phyloP scores from a whole-genome alignment of 2,888 invertebrate species.

The Lomographa bimaculata region DNA sequence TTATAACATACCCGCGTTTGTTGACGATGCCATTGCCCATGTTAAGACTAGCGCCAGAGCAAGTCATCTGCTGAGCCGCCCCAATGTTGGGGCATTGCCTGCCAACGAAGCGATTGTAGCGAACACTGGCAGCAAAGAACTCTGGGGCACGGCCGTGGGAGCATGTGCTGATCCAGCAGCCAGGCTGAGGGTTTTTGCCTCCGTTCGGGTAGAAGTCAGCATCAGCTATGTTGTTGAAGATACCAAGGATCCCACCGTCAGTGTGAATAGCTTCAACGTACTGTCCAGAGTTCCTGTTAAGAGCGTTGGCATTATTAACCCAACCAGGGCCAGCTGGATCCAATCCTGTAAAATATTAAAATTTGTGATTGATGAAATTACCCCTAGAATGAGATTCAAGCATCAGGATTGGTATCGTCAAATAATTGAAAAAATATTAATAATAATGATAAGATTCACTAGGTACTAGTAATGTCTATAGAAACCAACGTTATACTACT shows the following conservation, averaged over 20 bases:
- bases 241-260: conserved; percentile 54
- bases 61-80: conserved; percentile 41
- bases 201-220: conserved; percentile 66
- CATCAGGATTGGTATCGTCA: no score
- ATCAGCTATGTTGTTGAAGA: conserved; percentile 44
- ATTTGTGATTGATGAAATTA: no score
- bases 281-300: conserved; percentile 42
- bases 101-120: conserved; percentile 49
- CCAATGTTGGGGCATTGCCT: conserved; percentile 42
- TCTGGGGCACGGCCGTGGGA: conserved; percentile 55
- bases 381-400: no score
- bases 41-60: conserved; percentile 39
- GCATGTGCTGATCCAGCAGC: conserved; percentile 53
- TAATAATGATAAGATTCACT: no score
- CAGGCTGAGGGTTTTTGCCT: conserved; percentile 58
- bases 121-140: conserved; percentile 53
- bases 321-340: conserved; percentile 64
- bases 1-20: conserved; percentile 45
- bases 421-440: no score
- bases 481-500: no score
- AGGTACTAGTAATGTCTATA: no score
- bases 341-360: conserved; percentile 41
- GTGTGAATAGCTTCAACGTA: conserved; percentile 67
- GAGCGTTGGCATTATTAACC: conserved; percentile 42
- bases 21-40: conserved; percentile 53